A percentile compares a stretch with the other conserved stretches of the same genome.
These are phyloP conservation scores for Frankliniella fusca DNA, from an alignment of 2,888 invertebrate genomes.

Conservation along the genomic window DNA sequence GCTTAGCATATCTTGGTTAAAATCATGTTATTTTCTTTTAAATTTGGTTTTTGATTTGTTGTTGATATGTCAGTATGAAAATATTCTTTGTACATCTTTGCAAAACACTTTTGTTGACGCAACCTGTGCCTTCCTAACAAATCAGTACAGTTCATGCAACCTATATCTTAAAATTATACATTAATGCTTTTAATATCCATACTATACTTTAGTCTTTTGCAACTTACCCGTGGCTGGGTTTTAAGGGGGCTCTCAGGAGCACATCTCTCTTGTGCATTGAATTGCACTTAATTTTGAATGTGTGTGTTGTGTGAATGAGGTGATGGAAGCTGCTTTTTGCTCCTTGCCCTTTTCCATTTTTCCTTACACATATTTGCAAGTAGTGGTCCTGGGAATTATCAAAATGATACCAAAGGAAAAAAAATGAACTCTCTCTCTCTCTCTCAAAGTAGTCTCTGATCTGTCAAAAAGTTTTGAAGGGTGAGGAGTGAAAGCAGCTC, in stretches of 20 bases:
- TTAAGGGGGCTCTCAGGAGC: too few species aligned
- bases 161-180: too few species aligned
- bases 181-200: too few species aligned
- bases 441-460: background rate
- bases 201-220: too few species aligned
- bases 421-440: background rate
- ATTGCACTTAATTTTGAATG: slow-evolving; percentile 3
- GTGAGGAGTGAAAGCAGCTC: slow-evolving; percentile 6
- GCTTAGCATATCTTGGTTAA: background rate
- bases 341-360: background rate
- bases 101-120: too few species aligned
- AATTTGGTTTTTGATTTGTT: background rate
- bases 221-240: too few species aligned
- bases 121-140: too few species aligned
- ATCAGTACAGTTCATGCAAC: too few species aligned
- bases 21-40: background rate
- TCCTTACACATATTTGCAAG: background rate
- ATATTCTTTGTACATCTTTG: too few species aligned
- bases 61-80: too few species aligned
- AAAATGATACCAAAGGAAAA: background rate
- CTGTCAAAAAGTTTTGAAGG: background rate
- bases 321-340: slow-evolving; percentile 14
- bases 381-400: too few species aligned
- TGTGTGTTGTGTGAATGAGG: slow-evolving; percentile 22
- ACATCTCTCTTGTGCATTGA: background rate